Conservation (phyloP, 1,140 invertebrate species). For the Rhopalosiphum padi region DNA sequence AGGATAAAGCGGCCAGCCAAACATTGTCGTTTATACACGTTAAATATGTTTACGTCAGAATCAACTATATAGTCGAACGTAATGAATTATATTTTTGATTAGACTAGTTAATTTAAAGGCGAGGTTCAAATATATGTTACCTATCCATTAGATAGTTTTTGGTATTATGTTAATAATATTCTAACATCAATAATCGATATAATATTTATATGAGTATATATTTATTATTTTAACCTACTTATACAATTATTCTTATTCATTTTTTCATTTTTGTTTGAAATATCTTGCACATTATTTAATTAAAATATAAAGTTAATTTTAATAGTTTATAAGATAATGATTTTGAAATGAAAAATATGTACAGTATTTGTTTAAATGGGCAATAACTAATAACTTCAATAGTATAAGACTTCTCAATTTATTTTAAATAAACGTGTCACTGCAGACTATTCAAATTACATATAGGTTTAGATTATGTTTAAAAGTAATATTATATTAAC, state of each 20-base stretch:
- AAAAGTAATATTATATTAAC: neutral
- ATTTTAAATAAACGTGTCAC: neutral
- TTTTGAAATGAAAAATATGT: no score
- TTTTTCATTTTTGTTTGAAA: no score
- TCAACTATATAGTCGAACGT: neutral
- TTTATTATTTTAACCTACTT: no score
- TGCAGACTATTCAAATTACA: neutral
- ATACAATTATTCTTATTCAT: no score
- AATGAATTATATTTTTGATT: slow-evolving; percentile 14
- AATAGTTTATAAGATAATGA: no score
- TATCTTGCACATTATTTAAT: no score
- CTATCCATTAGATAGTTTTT: neutral
- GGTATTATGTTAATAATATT: neutral
- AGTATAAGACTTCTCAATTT: neutral
- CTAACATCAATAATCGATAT: neutral
- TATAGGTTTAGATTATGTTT: no score
- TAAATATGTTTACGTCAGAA: neutral
- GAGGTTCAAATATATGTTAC: neutral
- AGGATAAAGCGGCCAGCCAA: neutral
- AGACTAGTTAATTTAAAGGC: neutral
- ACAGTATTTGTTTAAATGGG: no score
- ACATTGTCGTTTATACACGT: slow-evolving; percentile 2
- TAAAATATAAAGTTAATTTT: no score
- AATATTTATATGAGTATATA: no score
- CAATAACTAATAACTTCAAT: neutral